Percentiles rank a stretch among this genome's conserved stretches.
Evolutionary conservation across 1,140 invertebrate species (phyloP).

Genomic region (Dendrolimus punctatus): DNA sequence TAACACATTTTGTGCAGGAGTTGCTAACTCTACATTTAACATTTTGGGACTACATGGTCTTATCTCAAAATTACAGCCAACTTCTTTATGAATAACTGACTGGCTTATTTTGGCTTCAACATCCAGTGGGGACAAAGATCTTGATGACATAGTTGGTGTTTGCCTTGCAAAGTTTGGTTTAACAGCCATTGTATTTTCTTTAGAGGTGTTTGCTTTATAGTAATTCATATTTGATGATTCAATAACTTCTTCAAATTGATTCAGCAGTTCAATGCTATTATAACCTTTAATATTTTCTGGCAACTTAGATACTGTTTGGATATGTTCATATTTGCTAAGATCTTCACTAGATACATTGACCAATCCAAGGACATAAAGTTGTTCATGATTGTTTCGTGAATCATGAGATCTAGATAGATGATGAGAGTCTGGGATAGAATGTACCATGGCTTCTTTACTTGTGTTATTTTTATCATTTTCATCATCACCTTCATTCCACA

Average conservation of each 20-base stretch:
- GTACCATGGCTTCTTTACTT: conserved; percentile 27
- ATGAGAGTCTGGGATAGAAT: conserved; percentile 19
- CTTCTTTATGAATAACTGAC: conserved; percentile 70
- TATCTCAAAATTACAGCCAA: conserved; percentile 71
- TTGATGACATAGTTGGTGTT: conserved; percentile 19
- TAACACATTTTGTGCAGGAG: conserved; percentile 49
- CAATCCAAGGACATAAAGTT: conserved; percentile 64
- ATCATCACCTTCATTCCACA: conserved; percentile 70
- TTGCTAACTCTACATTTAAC: conserved; percentile 58
- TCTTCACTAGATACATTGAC: conserved; percentile 64
- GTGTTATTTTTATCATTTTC: conserved; percentile 38
- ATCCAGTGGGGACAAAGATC: conserved; percentile 61
- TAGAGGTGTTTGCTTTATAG: conserved; percentile 17
- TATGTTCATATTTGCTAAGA: conserved; percentile 65
- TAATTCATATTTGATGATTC: conserved; percentile 42
- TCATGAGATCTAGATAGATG: conserved; percentile 26
- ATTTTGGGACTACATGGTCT: conserved; percentile 67
- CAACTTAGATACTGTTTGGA: conserved; percentile 67
- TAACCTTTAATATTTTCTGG: conserved; percentile 69
- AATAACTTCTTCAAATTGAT: conserved; percentile 61
- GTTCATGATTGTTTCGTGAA: conserved; percentile 42
- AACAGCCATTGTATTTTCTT: conserved; percentile 20
- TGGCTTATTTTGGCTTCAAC: conserved; percentile 72
- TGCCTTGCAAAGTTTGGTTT: conserved; percentile 26
- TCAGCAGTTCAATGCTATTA: conserved; percentile 56